Evolutionary conservation across 2,113 vertebrate genomes (phyloP), one percentile per base, ranked within the genome.

Genomic region (Sturnira hondurensis): DNA sequence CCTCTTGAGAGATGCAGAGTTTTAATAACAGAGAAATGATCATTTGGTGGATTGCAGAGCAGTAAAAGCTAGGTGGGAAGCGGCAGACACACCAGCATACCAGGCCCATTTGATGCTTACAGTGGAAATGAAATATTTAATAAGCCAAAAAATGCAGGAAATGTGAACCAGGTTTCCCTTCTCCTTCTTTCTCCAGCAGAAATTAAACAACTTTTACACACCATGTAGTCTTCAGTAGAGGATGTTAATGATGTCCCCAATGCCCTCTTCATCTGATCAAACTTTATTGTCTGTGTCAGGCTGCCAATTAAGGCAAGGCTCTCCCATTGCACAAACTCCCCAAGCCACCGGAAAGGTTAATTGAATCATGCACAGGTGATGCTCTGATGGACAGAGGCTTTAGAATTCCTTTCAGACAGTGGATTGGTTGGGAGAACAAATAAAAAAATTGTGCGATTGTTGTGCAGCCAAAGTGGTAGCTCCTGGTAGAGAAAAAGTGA

Each of bases 251-350:
- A 98, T 78, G 96, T 98, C 98, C 98, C 98, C 28, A 52, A 97
- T 98, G 98, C 97, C 98, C 98, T 98, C 98, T 98, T 98, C 98
- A 98, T 98, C 98, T 98, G 98, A 98, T 98, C 98, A 98, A 97
- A 98, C 98, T 98, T 98, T 98, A 99, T 98, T 98, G 98, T 98
- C 98, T 98, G 98, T 98, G 98, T 98, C 98, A 99, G 98, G 97
- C 98, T 98, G 98, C 98, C 98, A 98, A 99, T 99, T 99, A 99
- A 98, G 98, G 97, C 97, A 98, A 98, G 97, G 96, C 97, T 98
- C 96, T 98, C 97, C 97, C 98, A 97, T 96, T 88, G 77, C 97
- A 98, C 98, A 97, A 97, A 98, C 98, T 98, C 98, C 98, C 98
- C 98, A 87, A 98, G 98, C 97, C 98, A 98, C 98, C 97, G 96